Evolutionary conservation across 2,113 vertebrate genomes (phyloP), one percentile per base, ranked within the genome.

Genomic region (Myodes glareolus): DNA sequence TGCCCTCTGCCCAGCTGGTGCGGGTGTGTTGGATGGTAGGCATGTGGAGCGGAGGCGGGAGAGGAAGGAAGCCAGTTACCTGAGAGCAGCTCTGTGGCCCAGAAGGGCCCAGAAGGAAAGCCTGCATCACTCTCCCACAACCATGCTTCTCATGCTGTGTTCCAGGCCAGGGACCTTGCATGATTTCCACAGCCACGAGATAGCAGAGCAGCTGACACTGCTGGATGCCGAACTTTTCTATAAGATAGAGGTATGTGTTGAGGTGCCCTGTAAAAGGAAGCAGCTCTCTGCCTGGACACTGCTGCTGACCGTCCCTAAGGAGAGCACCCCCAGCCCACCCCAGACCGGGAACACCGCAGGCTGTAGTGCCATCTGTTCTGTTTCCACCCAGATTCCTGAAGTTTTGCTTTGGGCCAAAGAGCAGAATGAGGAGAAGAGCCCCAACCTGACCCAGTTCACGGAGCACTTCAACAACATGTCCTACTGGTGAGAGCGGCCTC

Each of bases 391-490:
- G 99, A 99, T 99, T 91, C 99, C 99, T 0, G 99, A 99, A 98
- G 99, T 99, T 92, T 98, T 99, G 97, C 99, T 99, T 75, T 99
- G 99, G 99, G 99, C 99, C 0, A 99, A 99, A 98, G 99, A 99
- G 97, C 99, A 99, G 98, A 99, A 99, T 39, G 99, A 99, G 97
- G 99, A 99, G 98, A 99, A 99, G 98, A 99, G 99, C 98, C 99
- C 99, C 17, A 99, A 99, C 97, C 98, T 99, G 98, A 99, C 99
- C 4, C 99, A 99, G 98, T 99, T 99, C 98, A 99, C 99, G 27
- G 99, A 99, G 99, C 99, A 99, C 99, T 99, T 99, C 99, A 99
- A 99, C 98, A 99, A 99, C 98, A 99, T 99, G 99, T 99, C 99
- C 98, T 99, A 99, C 98, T 99, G 99, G 99, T 99, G 97, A 98